These are phyloP conservation scores for Cossypha caffra DNA, from an alignment of 2,797 vertebrate genomes.

Conservation along the genomic window DNA sequence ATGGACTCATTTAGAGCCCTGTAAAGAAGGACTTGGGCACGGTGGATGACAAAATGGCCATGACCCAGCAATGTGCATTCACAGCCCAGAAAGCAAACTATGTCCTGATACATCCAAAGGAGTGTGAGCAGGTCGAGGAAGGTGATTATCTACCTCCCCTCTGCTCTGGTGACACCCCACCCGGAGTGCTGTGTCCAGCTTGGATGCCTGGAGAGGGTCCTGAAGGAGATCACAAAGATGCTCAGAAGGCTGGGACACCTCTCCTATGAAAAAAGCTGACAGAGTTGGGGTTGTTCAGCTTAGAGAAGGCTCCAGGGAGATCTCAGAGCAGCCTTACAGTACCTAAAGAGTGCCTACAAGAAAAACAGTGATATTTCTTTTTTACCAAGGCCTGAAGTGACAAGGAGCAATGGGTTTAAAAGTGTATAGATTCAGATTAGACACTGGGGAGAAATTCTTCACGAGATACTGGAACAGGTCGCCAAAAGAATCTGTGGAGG, in stretches of 20 bases:
- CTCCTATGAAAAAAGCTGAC: not conserved
- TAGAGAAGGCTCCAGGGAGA: not conserved
- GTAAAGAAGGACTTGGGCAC: not conserved
- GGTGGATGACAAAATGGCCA: not conserved
- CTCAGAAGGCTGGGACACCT: not conserved
- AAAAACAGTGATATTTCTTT: not conserved
- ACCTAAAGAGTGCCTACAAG: not conserved
- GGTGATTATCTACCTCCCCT: not conserved
- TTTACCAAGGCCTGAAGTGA: not conserved
- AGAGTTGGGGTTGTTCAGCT: not conserved
- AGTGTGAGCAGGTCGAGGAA: rapidly evolving
- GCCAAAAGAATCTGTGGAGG: not conserved
- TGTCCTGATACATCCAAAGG: not conserved
- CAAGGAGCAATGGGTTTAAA: not conserved
- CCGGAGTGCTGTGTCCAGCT: not conserved
- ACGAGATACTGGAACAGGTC: not conserved
- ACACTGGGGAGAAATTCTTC: not conserved
- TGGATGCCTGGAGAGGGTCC: rapidly evolving
- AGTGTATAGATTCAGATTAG: not conserved
- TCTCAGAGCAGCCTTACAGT: not conserved
- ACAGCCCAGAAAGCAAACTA: not conserved
- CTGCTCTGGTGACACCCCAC: not conserved
- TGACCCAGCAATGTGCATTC: not conserved
- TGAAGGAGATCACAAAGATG: not conserved
- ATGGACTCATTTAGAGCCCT: not conserved